Conservation (phyloP, 2,113 vertebrate genomes). For the Anseranas semipalmata region DNA sequence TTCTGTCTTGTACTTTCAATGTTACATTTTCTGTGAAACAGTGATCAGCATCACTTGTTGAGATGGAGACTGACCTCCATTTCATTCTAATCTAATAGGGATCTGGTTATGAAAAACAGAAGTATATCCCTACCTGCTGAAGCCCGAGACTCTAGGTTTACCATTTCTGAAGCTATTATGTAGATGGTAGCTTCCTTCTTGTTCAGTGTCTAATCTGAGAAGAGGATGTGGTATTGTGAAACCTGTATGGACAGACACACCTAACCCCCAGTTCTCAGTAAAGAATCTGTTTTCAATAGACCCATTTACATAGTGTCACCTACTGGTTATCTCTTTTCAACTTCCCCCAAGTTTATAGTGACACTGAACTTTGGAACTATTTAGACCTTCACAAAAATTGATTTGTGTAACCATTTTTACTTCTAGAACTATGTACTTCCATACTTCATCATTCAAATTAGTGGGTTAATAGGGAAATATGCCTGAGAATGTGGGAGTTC, state of each 20-base stretch:
- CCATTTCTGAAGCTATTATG: neutral
- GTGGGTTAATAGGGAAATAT: neutral
- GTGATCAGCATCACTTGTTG: neutral
- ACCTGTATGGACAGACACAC: neutral
- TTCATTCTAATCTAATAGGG: neutral
- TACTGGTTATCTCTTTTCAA: neutral
- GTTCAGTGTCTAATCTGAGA: neutral
- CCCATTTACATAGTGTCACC: neutral
- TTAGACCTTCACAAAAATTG: neutral
- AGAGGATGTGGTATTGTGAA: neutral
- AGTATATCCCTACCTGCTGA: neutral
- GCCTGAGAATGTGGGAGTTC: neutral
- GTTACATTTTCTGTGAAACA: neutral
- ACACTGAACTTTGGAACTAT: neutral
- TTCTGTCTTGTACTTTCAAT: neutral
- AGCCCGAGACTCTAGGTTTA: neutral
- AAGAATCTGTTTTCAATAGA: neutral
- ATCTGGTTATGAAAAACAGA: neutral
- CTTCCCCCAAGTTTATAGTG: neutral
- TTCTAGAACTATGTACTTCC: neutral
- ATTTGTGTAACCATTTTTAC: neutral
- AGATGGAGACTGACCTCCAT: neutral
- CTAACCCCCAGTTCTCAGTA: neutral
- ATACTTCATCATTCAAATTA: neutral
- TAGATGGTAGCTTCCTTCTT: neutral